A percentile compares a stretch with the other conserved stretches of the same genome.
Conservation (phyloP, 2,888 invertebrate species). For the Flexamia atlantica region DNA sequence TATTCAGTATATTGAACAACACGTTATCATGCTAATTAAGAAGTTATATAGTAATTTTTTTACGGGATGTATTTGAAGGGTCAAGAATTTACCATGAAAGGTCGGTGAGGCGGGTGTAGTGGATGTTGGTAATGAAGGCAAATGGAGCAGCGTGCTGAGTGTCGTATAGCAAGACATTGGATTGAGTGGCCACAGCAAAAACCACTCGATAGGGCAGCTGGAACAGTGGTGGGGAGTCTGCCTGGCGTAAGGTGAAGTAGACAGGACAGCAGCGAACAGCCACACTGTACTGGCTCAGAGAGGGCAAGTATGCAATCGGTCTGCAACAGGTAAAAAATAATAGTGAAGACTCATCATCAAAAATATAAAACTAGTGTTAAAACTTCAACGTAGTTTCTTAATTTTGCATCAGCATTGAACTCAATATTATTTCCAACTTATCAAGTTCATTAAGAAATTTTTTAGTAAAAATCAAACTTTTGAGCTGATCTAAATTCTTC, state of each 20-base stretch:
- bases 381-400: no score
- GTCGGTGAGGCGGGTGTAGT: slow-evolving; percentile 93
- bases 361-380: no score
- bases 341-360: no score
- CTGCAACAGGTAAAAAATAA: slow-evolving; percentile 75
- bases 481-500: no score
- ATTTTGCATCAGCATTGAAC: no score
- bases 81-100: slow-evolving; percentile 88
- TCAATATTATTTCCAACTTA: no score
- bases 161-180: slow-evolving; percentile 91
- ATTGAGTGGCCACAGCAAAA: slow-evolving; percentile 94
- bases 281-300: slow-evolving; percentile 88
- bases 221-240: slow-evolving; percentile 75
- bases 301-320: slow-evolving; percentile 88
- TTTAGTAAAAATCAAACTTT: no score
- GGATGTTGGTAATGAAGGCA: slow-evolving; percentile 89
- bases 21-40: no score
- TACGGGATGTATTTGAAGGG: no score
- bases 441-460: no score
- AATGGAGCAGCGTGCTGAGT: slow-evolving; percentile 91
- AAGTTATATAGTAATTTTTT: no score
- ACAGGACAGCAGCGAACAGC: slow-evolving; percentile 90
- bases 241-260: slow-evolving; percentile 80
- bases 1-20: no score
- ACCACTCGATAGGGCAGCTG: slow-evolving; percentile 88